phyloP scores from a whole-genome alignment of 2,888 invertebrate genomes.

The Fabriciana adippe region DNA sequence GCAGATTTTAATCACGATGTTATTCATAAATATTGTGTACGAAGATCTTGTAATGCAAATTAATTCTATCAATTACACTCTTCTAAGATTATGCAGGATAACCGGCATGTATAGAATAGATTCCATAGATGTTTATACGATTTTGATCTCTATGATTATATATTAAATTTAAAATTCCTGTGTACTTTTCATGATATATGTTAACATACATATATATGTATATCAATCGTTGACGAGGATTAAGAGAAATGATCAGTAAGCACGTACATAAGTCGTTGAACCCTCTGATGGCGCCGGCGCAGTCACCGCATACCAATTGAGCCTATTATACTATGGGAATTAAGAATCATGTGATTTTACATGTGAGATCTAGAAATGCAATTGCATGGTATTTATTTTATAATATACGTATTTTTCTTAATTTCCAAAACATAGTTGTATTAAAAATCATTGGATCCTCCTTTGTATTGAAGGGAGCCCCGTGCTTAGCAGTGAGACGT shows the following conservation, averaged over 20 bases:
- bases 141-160: constrained; percentile 4
- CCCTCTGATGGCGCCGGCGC: constrained; percentile 47
- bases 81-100: constrained; percentile 16
- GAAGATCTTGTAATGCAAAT: constrained; percentile 36
- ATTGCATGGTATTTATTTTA: not conserved
- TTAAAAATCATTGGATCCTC: too few species aligned
- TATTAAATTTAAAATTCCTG: not conserved
- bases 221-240: constrained; percentile 39
- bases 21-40: constrained; percentile 30
- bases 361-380: constrained; percentile 21
- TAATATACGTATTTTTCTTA: too few species aligned
- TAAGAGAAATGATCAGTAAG: constrained; percentile 43
- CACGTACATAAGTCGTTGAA: constrained; percentile 52
- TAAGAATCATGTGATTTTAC: constrained; percentile 33
- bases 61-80: constrained; percentile 39
- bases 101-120: not conserved
- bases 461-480: too few species aligned
- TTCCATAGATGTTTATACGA: not conserved
- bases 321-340: constrained; percentile 60
- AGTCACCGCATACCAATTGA: constrained; percentile 68
- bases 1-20: constrained; percentile 31
- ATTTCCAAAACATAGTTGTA: too few species aligned
- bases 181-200: constrained; percentile 9
- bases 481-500: too few species aligned
- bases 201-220: constrained; percentile 3